phyloP scores from a whole-genome alignment of 2,797 vertebrate genomes.

The Gymnoscopelus microlampas region DNA sequence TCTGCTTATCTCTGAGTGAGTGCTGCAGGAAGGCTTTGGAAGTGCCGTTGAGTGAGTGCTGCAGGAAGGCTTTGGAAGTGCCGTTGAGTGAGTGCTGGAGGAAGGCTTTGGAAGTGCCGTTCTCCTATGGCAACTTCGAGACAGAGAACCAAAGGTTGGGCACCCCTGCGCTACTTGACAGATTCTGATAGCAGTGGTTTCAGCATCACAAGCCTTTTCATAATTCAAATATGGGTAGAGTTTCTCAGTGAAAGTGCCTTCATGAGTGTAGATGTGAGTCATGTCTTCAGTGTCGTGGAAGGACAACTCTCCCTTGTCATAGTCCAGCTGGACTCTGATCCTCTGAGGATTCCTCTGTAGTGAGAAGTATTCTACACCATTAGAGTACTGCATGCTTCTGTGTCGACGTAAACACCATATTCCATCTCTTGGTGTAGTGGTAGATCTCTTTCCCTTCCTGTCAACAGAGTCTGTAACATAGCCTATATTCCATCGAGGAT shows the following conservation, averaged over 20 bases:
- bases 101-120: too few species aligned
- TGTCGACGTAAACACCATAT: constrained; percentile 2
- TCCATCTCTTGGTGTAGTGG: background rate
- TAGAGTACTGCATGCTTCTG: background rate
- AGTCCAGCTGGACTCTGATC: constrained; percentile 21
- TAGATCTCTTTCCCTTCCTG: background rate
- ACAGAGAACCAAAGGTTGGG: too few species aligned
- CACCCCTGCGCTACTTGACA: background rate
- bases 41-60: too few species aligned
- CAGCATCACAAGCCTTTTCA: background rate
- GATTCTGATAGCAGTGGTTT: background rate
- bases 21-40: too few species aligned
- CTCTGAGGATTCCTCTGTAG: background rate
- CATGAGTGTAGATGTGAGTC: constrained; percentile 9
- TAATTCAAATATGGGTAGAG: constrained; percentile 20
- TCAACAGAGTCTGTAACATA: constrained; percentile 11
- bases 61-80: too few species aligned
- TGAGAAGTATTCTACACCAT: constrained; percentile 3
- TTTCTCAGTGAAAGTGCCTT: constrained; percentile 11
- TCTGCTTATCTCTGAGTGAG: too few species aligned
- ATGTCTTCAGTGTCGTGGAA: constrained; percentile 16
- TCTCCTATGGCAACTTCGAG: too few species aligned
- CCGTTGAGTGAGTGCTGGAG: too few species aligned
- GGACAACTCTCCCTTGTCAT: constrained; percentile 11
- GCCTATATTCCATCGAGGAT: constrained; percentile 18